Evolutionary conservation across 2,888 invertebrate genomes (phyloP), one percentile per base, ranked within the genome.

Genomic region (Pachydiplax longipennis): DNA sequence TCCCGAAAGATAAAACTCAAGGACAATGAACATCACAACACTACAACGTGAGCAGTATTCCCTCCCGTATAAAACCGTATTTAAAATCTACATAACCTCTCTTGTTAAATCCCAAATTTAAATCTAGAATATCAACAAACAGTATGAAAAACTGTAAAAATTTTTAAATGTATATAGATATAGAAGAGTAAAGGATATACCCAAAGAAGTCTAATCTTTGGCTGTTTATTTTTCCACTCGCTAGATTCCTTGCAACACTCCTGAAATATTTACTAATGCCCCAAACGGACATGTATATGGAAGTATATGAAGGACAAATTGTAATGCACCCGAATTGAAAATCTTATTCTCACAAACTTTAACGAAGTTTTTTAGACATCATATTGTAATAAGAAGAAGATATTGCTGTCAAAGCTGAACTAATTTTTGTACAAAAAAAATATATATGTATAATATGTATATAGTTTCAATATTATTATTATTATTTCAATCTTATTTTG

Each of bases 81-180:
- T 87, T 53, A 87, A 87, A 53, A 87, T 61, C 87, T 87, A 87
- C 87, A 87, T 87, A 87, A 87, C 87, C 87, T 87, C 87, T 87
- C 87, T 87, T 37, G 61, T 61, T 87, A 87, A 87, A 87, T 87
- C 87, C 87, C 87, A 61, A 87, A 87, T 87, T 87, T 87, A 87
- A 87, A 65, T 87, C 87, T 87, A 87, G 87, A 87, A 87, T 87
- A 87, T 87, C 87, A 87, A 87, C 87, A 87, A 87, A 87, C 87
- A 87, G 87, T 87, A 87, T 87, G 87, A 87, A 87, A 87, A 87
- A 87, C 87, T 87, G 87, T 87, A 87, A 87, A 87, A 87, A 87
- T 87, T 87, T 61, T 87, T 87, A 87, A 87, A 87, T 87, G 87
- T 87, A 87, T 87, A 87, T 87, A 87, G 87, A 87, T 87, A 87